Evolutionary conservation across 2,113 vertebrate genomes (phyloP), one percentile per base, ranked within the genome.

Genomic region (Smithornis capensis): DNA sequence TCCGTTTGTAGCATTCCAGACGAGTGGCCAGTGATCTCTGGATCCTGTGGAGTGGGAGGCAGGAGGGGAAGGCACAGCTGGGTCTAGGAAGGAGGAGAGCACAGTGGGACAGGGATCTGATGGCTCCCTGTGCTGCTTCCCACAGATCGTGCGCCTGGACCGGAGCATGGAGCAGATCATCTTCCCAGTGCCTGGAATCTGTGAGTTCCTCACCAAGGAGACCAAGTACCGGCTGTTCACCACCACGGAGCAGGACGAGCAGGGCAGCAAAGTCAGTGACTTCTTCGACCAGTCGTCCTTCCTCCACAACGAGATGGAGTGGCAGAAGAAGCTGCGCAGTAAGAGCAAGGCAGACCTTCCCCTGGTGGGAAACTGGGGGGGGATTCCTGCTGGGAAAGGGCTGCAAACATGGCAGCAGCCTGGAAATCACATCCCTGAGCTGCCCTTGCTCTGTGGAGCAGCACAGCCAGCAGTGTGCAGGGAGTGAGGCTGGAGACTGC

Each of bases 81-180:
- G 77, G 14, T 24, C 12, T 29, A 22, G 27, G 75, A 37, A 69
- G 62, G 70, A 76, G 67, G 33, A 12, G 50, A 53, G 4, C 40
- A 1, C 47, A 55, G 42, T 9, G 10, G 28, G 83, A 45, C 44
- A 37, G 53, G 78, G 78, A 10, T 19, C 7, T 69, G 70, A 96
- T 1, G 3, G 57, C 55, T 45, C 15, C 70, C 47, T 18, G 1
- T 29, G 49, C 53, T 70, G 71, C 65, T 73, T 40, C 83, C 71
- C 21, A 12, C 95, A 99, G 99, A 99, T 99, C 7, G 99, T 99
- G 37, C 98, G 99, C 22, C 98, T 99, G 59, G 99, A 99, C 94
- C 99, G 99, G 69, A 99, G 98, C 97, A 99, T 99, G 99, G 99
- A 99, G 98, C 99, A 99, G 98, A 99, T 99, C 2, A 99, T 99